A percentile compares a stretch with the other conserved stretches of the same genome.
Evolutionary conservation across 2,113 vertebrate species (phyloP).

Genomic region (Vireo altiloquus): DNA sequence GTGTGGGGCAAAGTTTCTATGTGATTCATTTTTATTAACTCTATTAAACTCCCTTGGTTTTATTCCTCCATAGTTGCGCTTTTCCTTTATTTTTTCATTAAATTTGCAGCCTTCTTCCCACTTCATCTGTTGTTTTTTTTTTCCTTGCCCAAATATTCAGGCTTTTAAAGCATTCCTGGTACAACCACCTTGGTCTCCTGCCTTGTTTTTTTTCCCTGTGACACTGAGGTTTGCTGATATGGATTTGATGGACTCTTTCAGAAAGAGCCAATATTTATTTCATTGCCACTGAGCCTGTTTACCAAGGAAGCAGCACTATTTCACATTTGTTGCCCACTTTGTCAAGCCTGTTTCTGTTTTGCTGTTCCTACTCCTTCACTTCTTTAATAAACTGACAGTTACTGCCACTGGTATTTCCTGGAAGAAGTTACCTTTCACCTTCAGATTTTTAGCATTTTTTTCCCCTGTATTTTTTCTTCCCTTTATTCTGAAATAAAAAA

Average conservation of each 20-base stretch:
- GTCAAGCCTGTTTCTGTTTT: conserved; percentile 5
- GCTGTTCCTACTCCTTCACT: not conserved
- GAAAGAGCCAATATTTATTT: not conserved
- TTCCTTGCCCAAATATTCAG: not conserved
- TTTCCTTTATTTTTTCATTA: not conserved
- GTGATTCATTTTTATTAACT: not conserved
- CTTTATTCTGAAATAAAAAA: not conserved
- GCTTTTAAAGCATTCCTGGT: not conserved
- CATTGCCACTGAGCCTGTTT: not conserved
- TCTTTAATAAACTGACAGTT: not conserved
- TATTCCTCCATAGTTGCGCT: not conserved
- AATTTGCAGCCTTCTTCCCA: not conserved
- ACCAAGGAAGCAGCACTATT: conserved; percentile 3
- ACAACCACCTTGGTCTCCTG: not conserved
- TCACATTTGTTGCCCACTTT: conserved; percentile 22
- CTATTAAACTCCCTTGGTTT: not conserved
- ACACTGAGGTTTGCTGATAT: not conserved
- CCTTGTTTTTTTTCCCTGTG: not conserved
- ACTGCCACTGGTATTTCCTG: not conserved
- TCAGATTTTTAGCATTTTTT: not conserved
- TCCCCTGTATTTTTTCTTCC: not conserved
- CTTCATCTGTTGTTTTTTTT: not conserved
- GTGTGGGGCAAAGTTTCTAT: not conserved
- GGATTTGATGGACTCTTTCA: not conserved
- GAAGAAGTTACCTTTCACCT: not conserved